Percentiles rank a stretch among this genome's conserved stretches.
These are phyloP conservation scores for Drosophila bocqueti DNA, from an alignment of 1,140 invertebrate species.

Conservation along the genomic window DNA sequence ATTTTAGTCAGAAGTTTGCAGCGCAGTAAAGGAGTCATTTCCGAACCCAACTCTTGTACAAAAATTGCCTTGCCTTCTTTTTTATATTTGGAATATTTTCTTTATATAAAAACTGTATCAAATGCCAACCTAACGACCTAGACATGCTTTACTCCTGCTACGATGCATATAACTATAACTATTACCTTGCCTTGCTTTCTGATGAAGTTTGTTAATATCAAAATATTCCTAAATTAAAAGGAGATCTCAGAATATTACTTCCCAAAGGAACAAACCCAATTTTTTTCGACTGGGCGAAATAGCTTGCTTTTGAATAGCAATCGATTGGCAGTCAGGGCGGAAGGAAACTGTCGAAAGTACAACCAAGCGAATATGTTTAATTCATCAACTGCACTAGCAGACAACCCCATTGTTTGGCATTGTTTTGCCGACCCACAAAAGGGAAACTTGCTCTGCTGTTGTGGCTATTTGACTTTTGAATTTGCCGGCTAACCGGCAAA, in stretches of 20 bases:
- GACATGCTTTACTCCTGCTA: not conserved
- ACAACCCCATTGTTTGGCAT: constrained; percentile 9
- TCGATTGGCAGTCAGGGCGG: constrained; percentile 14
- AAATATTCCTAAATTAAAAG: not conserved
- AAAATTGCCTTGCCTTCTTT: too few relatives aligned
- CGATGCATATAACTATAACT: too few relatives aligned
- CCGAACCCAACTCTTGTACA: too few relatives aligned
- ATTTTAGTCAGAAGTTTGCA: not conserved
- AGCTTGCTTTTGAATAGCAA: not conserved
- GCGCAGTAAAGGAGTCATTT: too few relatives aligned
- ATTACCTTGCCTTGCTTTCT: too few relatives aligned
- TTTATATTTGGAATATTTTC: too few relatives aligned
- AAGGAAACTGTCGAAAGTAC: constrained; percentile 15
- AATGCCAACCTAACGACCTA: not conserved
- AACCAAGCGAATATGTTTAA: constrained; percentile 36
- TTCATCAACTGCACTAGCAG: constrained; percentile 34
- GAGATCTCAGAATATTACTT: too few relatives aligned
- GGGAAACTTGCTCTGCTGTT: constrained; percentile 9
- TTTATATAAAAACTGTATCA: too few relatives aligned
- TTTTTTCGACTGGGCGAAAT: not conserved
- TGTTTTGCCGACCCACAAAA: constrained; percentile 4
- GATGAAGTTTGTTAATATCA: not conserved
- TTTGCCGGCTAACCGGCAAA: constrained; percentile 22
- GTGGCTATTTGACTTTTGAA: constrained; percentile 56
- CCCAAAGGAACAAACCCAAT: not conserved